Base-by-base conservation (phyloP, 2,113 vertebrate genomes). In the Oryzias melastigma region DNA sequence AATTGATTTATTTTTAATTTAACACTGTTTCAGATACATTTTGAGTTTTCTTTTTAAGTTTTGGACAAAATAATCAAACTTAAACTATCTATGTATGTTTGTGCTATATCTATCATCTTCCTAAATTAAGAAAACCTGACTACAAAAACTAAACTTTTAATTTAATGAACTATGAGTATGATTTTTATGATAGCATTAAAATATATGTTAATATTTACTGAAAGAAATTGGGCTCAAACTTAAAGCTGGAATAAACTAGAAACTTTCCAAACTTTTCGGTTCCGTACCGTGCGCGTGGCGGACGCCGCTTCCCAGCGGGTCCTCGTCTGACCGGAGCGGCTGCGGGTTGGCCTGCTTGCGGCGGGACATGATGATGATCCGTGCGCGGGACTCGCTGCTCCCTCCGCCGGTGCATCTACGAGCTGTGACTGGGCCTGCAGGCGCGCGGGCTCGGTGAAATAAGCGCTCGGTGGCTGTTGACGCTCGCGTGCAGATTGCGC, bases 291-390 rank as follows among this genome's bases (percentile, higher is more conserved):
- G 77, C 62, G 83, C 84, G 20, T 91, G 73, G 87, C 89, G 81
- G 80, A 86, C 81, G 88, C 92, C 93, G 74, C 81, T 86, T 73
- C 82, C 88, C 57, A 91, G 87, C 83, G 92, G 92, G 75, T 93
- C 94, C 73, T 90, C 90, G 19, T 93, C 93, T 57, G 93, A 15
- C 50, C 77, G 88, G 85, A 97, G 95, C 77, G 96, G 96, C 91
- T 95, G 95, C 53, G 96, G 96, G 74, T 95, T 95, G 86, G 95
- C 93, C 92, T 98, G 96, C 90, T 98, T 98, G 88, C 96, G 93
- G 75, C 96, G 95, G 92, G 96, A 98, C 96, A 98, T 98, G 91
- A 92, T 98, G 91, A 92, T 92, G 94, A 84, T 91, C 79, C 77
- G 48, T 35, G 10, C 10, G 35, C 35, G 35, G 35, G 35, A 35